phyloP scores from a whole-genome alignment of 2,113 vertebrate genomes.

The Calonectris borealis region DNA sequence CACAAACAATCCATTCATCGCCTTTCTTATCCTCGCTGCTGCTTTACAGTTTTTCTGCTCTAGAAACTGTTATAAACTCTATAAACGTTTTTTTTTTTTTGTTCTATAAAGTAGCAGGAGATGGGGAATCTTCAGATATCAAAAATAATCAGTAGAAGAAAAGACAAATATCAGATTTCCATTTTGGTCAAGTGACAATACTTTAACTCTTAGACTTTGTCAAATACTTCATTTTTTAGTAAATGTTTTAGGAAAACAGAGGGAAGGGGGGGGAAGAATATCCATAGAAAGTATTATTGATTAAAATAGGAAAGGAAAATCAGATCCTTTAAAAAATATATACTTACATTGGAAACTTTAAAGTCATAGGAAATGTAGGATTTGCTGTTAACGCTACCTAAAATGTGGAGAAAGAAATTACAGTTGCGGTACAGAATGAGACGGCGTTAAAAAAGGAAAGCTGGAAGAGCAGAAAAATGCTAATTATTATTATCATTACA shows the following conservation, averaged over 20 bases:
- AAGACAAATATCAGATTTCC: background rate
- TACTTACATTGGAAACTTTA: slow-evolving; percentile 76
- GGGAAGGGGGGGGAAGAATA: background rate
- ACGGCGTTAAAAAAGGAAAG: background rate
- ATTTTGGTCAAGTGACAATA: too few relatives aligned
- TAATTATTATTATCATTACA: background rate
- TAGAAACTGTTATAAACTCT: background rate
- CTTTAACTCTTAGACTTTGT: background rate
- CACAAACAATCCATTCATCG: background rate
- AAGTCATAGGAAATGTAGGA: slow-evolving; percentile 79
- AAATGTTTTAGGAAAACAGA: background rate
- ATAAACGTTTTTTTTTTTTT: background rate
- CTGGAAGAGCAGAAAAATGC: too few relatives aligned
- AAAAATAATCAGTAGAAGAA: background rate
- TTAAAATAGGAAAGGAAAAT: background rate
- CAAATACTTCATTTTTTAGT: background rate
- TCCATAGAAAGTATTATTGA: background rate
- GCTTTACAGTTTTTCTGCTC: background rate
- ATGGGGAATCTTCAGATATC: background rate
- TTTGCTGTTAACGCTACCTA: slow-evolving; percentile 75
- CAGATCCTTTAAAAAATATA: background rate
- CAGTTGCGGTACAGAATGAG: background rate
- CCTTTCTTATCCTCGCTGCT: too few relatives aligned
- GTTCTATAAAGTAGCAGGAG: background rate
- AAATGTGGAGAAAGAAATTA: background rate